Conservation (phyloP, 1,140 invertebrate genomes). For the Microplitis mediator region DNA sequence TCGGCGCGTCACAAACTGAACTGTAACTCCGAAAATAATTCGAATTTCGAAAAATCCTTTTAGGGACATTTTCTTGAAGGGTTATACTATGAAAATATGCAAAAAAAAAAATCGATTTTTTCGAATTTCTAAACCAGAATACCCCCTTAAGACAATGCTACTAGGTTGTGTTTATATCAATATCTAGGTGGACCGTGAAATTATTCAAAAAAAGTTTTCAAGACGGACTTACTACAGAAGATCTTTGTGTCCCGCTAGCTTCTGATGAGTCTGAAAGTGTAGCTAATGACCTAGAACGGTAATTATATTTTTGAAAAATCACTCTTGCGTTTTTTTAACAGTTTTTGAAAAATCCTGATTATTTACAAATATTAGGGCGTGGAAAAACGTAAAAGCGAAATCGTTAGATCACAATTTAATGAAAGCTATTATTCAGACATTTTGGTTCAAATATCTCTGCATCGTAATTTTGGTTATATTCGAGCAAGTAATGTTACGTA, state of each 20-base stretch:
- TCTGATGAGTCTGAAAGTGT: constrained; percentile 61
- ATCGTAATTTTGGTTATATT: constrained; percentile 54
- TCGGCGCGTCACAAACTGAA: too few species aligned
- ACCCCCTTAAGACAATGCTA: too few species aligned
- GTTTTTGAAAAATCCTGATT: too few species aligned
- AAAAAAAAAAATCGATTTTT: too few species aligned
- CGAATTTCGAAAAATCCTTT: too few species aligned
- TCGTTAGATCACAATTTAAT: constrained; percentile 54
- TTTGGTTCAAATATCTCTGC: constrained; percentile 56
- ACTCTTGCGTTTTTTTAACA: neutral
- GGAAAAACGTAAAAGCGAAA: constrained; percentile 45
- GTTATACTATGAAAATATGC: too few species aligned
- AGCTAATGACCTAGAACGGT: constrained; percentile 64
- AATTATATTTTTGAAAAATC: constrained; percentile 14
- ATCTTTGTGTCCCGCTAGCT: constrained; percentile 64
- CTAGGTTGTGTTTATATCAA: neutral
- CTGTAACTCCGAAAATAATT: too few species aligned
- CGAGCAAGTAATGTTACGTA: constrained; percentile 46
- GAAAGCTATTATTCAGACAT: constrained; percentile 57
- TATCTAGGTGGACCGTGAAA: constrained; percentile 60
- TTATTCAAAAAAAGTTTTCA: constrained; percentile 63
- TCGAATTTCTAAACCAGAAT: too few species aligned
- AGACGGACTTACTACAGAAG: constrained; percentile 61
- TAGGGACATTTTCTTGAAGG: too few species aligned
- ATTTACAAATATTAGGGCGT: constrained; percentile 3